Base-by-base conservation (phyloP, 1,140 invertebrate genomes). In the Stenopsyche tienmushanensis region DNA sequence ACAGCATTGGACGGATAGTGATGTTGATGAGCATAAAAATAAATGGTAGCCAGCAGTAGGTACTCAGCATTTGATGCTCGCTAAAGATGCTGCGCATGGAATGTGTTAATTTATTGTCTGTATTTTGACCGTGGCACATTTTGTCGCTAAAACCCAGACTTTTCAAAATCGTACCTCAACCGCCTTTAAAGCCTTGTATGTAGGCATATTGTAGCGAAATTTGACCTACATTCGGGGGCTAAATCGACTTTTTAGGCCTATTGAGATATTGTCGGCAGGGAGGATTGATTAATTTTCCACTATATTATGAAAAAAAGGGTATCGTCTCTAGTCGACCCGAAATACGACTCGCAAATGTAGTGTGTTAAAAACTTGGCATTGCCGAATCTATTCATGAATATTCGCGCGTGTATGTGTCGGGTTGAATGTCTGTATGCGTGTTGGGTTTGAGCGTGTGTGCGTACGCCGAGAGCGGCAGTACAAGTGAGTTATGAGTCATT, bases 401-500 rank as follows among this genome's bases (percentile, higher is more conserved):
- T 1, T 9, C 24, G 54, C n/a, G n/a, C 41, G 18, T 55, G 21
- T 41, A 41, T 18, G 25, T 3, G 53, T 18, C 26, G 7, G 13
- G 13, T 50, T 50, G 10, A 10, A 50, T 17, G 41, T 44, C 18
- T 44, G 41, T 44, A 44, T 44, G 41, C 41, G 41, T n/a, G n/a
- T n/a, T n/a, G n/a, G n/a, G n/a, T 13, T 34, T 13, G 54, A 10
- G 39, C 17, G 3, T 23, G 54, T 57, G 39, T 57, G 34, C 18
- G 54, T 29, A 21, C 2, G n/a, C n/a, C n/a, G n/a, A 53, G 44
- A 26, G 54, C 34, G 39, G 54, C 54, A 57, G 54, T 57, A 57
- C 34, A 57, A 57, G 54, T 57, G 54, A 57, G 54, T 57, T 57
- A 57, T 57, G 54, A 57, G 54, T 57, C 54, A 57, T 57, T 57